Percentiles rank a stretch among this genome's conserved stretches.
phyloP scores from a whole-genome alignment of 2,113 vertebrate species.

The Pedetes capensis region DNA sequence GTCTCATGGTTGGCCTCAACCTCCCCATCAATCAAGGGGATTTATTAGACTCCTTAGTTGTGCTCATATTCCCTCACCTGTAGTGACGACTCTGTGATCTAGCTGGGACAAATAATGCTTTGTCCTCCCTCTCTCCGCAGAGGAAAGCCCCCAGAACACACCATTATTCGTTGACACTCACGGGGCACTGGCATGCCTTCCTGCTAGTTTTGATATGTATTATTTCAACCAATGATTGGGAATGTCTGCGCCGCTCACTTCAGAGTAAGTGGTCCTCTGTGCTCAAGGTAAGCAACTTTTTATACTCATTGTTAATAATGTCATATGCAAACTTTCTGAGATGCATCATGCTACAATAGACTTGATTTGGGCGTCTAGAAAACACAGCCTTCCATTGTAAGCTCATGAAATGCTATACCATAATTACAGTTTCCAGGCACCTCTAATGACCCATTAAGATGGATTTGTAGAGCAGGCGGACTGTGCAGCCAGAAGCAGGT shows the following conservation, averaged over 20 bases:
- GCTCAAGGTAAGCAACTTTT: background rate
- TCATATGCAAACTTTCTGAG: constrained; percentile 39
- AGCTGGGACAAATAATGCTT: background rate
- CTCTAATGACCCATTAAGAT: constrained; percentile 84
- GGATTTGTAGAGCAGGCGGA: constrained; percentile 79
- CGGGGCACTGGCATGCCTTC: background rate
- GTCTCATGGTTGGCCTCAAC: background rate
- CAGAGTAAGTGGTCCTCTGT: background rate
- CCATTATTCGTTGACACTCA: background rate
- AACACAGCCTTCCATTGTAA: constrained; percentile 78
- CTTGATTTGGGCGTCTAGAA: constrained; percentile 78
- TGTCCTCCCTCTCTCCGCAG: background rate
- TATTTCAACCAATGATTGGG: background rate
- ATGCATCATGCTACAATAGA: constrained; percentile 76
- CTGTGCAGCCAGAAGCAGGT: constrained; percentile 84
- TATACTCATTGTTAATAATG: constrained; percentile 4
- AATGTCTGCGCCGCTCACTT: background rate
- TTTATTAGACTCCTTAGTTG: background rate
- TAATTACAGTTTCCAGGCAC: constrained; percentile 85
- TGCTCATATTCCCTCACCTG: background rate
- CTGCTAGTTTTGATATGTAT: background rate
- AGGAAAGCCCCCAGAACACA: background rate
- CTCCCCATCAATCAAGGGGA: background rate
- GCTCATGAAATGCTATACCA: constrained; percentile 82
- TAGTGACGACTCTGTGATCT: background rate